Percentiles rank a stretch among this genome's conserved stretches.
These are phyloP conservation scores for Aporrectodea caliginosa DNA, from an alignment of 1,140 invertebrate genomes.

Conservation along the genomic window DNA sequence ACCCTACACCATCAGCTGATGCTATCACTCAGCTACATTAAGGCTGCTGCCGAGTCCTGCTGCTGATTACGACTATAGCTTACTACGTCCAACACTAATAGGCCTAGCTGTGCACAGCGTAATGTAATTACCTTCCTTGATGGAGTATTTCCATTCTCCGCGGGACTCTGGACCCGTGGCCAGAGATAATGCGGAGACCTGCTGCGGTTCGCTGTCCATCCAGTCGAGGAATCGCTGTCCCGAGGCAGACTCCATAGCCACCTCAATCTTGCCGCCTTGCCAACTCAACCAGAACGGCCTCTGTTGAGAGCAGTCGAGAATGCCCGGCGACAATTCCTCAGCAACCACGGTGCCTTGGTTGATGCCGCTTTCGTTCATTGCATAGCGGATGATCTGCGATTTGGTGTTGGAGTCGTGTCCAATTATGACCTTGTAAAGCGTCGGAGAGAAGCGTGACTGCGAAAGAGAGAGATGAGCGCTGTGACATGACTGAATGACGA, in stretches of 20 bases:
- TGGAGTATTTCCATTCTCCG: neutral
- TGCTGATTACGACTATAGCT: no score
- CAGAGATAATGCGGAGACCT: neutral
- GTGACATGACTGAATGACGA: neutral
- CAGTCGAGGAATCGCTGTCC: neutral
- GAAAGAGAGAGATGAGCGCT: neutral
- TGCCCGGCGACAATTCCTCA: neutral
- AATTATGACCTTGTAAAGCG: neutral
- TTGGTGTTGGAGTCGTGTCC: neutral
- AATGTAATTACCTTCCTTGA: neutral
- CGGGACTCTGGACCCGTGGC: neutral
- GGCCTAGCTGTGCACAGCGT: no score
- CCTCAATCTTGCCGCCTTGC: neutral
- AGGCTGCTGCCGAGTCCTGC: no score
- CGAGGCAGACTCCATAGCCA: neutral
- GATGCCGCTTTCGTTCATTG: neutral
- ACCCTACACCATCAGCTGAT: no score
- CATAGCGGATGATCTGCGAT: neutral
- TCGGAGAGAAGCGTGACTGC: neutral
- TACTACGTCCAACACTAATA: no score
- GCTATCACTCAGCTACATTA: no score
- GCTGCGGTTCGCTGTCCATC: neutral
- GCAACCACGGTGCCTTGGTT: neutral
- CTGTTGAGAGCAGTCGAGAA: neutral
- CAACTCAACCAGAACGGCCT: conserved; percentile 6